Evolutionary conservation across 2,113 vertebrate species (phyloP), one percentile per base, ranked within the genome.

Genomic region (Rhea americana): DNA sequence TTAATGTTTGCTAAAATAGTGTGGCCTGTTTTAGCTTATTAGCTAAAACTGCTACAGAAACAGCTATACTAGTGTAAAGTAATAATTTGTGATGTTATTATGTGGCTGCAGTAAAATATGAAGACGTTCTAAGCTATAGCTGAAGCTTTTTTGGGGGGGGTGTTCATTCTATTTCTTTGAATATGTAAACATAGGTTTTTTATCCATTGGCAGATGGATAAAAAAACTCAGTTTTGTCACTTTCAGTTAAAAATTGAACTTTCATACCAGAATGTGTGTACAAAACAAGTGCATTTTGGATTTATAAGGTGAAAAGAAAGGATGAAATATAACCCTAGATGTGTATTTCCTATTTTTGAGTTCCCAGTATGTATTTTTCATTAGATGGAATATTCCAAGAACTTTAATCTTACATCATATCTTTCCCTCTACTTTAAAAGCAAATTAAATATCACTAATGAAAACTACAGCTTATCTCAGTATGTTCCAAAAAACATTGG

Each of bases 41-140:
- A 78, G 26, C 10, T 84, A 16, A 65, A 73, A 39, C 58, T 65
- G 37, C 77, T 50, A 30, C 9, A 26, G 8, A 8, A 15, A 18
- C 45, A 74, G 30, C 37, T 85, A 73, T 73, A 48, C 79, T 79
- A 87, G 22, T 37, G 76, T 79, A 43, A 87, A 82, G 28, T 56
- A 16, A 6, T 32, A 10, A 66, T 70, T 77, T 66, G 16, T 75
- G 30, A 21, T 79, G 39, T 65, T 87, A 13, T 50, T 85, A 7
- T 10, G 5, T 37, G 41, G 28, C 6, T 73, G 32, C 35, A 48
- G 3, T 41, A 35, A 45, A 79, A 56, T 43, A 5, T 6, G 53
- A 56, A 66, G 90, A 24, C 50, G 66, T 21, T 22, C 13, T 20
- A 22, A 79, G 19, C 70, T 16, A 24, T 2, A 56, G 32, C 25